Evolutionary conservation across 2,797 vertebrate genomes (phyloP), one percentile per base, ranked within the genome.

Genomic region (Hydrolagus colliei): DNA sequence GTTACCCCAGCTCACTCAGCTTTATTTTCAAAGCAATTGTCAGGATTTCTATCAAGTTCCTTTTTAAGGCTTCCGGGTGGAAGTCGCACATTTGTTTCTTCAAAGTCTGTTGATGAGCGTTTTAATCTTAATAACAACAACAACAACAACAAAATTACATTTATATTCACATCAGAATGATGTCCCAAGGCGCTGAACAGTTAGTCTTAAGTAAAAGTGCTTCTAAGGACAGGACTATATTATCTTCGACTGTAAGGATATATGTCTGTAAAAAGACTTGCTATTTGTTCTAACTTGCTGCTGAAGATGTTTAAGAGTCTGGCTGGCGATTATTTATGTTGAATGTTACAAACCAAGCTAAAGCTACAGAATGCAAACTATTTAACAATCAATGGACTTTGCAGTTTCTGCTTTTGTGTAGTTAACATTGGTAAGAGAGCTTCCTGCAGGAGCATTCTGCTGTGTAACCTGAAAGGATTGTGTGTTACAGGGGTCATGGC

Each of bases 401-500:
- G 14, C 2, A 16, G 11, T 52, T 41, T 75, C 12, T 6, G 27
- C 27, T 52, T 16, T 52, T 52, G 16, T 1, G 8, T 41, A 9
- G n/a, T 6, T 10, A 41, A 2, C 18, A 10, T 10, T 77, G 16
- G 76, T 22, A 62, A 78, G 52, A 20, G 11, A n/a, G 20, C 62
- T 78, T 78, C 20, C 9, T 12, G 1, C n/a, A 73, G 59, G 52
- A 78, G 80, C 9, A 63, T 67, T 86, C 27, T 72, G 13, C 32
- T 75, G 74, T 62, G 76, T 78, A 68, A 61, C 18, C 14, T 68
- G 74, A 86, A 13, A 9, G 74, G 27, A 59, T 41, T 72, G 65
- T 72, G 8, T 85, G 67, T 78, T 65, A 13, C 5, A 86, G 72
- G 74, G 67, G 86, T 79, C 35, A 78, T 77, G 32, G 41, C 75